A percentile compares a stretch with the other conserved stretches of the same genome.
phyloP scores from a whole-genome alignment of 1,140 invertebrate species.

The Aradophagus sp. region DNA sequence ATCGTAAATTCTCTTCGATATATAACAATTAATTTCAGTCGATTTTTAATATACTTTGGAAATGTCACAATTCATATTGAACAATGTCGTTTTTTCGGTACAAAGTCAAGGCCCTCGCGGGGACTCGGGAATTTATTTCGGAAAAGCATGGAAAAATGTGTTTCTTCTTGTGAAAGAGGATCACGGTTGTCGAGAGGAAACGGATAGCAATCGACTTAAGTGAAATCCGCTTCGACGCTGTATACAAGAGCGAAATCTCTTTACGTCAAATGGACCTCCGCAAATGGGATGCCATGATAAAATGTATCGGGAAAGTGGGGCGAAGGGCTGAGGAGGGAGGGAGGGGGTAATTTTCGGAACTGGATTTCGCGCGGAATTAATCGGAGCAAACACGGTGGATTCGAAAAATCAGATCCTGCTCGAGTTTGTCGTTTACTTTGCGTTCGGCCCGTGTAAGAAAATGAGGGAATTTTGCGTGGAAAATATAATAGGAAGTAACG shows the following conservation, averaged over 20 bases:
- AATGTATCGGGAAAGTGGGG: slow-evolving; percentile 26
- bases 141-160: slow-evolving; percentile 18
- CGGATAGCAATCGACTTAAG: slow-evolving; percentile 47
- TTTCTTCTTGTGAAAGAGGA: slow-evolving; percentile 17
- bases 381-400: too few relatives aligned
- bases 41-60: too few relatives aligned
- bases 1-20: too few relatives aligned
- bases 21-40: too few relatives aligned
- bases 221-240: slow-evolving; percentile 43
- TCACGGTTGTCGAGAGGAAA: slow-evolving; percentile 28
- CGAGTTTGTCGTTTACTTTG: too few relatives aligned
- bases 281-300: slow-evolving; percentile 33
- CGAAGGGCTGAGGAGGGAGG: slow-evolving; percentile 5
- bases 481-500: too few relatives aligned
- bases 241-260: slow-evolving; percentile 24
- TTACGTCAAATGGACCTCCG: slow-evolving; percentile 41
- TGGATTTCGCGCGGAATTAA: background rate
- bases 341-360: slow-evolving; percentile 19
- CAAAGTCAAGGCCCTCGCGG: too few relatives aligned
- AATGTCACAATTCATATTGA: too few relatives aligned
- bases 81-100: too few relatives aligned
- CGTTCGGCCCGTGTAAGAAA: too few relatives aligned
- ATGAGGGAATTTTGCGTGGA: too few relatives aligned
- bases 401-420: too few relatives aligned
- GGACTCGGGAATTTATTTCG: slow-evolving; percentile 13